Percentiles rank a stretch among this genome's conserved stretches.
Conservation (phyloP, 1,140 invertebrate genomes). For the Lepidurus apus region DNA sequence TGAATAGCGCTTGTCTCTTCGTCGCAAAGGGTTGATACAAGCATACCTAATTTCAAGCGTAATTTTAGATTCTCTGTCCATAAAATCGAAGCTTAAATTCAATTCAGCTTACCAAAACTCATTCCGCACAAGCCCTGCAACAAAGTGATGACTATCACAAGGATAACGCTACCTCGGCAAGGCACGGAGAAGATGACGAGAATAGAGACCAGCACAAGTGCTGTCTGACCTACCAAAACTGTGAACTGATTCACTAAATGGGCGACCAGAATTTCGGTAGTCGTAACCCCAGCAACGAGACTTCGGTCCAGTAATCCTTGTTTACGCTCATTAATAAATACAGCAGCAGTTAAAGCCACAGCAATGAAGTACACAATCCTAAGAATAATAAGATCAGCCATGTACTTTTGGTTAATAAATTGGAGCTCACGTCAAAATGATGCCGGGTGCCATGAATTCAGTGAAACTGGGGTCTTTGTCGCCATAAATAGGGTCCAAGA, state of each 20-base stretch:
- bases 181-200: slow-evolving; percentile 77
- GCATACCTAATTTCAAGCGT: slow-evolving; percentile 59
- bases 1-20: slow-evolving; percentile 89
- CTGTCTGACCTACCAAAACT: slow-evolving; percentile 86
- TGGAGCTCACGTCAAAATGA: slow-evolving; percentile 76
- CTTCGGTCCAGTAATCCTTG: slow-evolving; percentile 84
- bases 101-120: slow-evolving; percentile 65
- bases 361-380: slow-evolving; percentile 96
- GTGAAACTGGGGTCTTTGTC: slow-evolving; percentile 80
- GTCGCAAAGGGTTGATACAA: slow-evolving; percentile 79
- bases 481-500: slow-evolving; percentile 80
- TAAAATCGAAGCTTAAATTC: neutral
- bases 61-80: neutral
- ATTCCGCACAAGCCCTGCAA: slow-evolving; percentile 81
- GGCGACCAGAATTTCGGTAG: slow-evolving; percentile 82
- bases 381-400: slow-evolving; percentile 41
- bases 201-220: slow-evolving; percentile 73
- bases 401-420: neutral
- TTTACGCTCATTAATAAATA: slow-evolving; percentile 84
- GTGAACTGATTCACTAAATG: slow-evolving; percentile 89
- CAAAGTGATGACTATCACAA: slow-evolving; percentile 69
- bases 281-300: slow-evolving; percentile 81
- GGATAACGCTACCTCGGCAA: slow-evolving; percentile 65
- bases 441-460: slow-evolving; percentile 90
- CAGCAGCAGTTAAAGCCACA: slow-evolving; percentile 85